Base-by-base conservation (phyloP, 2,113 vertebrate genomes). In the Brachirus orientalis region DNA sequence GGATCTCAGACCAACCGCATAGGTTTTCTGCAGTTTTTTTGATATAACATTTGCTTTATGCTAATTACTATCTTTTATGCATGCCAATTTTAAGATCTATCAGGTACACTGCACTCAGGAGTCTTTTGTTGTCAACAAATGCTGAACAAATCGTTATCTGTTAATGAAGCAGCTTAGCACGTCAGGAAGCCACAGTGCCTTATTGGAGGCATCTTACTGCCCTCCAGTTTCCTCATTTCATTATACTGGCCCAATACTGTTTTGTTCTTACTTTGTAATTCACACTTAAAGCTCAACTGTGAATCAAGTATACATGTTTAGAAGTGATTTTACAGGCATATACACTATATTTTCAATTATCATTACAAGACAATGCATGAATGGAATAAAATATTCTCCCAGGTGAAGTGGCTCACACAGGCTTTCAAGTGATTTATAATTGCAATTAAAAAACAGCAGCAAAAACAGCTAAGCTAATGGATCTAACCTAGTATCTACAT, bases 211-310 rank as follows among this genome's bases (percentile, higher is more conserved):
- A 43, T n/a, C 16, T 6, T 7, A 36, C 11, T 58, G 46, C 38
- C 40, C 16, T 58, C 22, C 16, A 35, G 53, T 59, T 63, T 36
- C 33, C 14, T 10, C 3, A 22, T 57, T 28, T 48, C 63, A 50
- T 54, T 44, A 48, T 4, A 61, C 11, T 37, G 36, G 61, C 37
- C 22, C 10, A 43, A 36, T 14, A 43, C 22, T 48, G 10, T 64
- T 14, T 41, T n/a, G 16, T 13, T 19, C 37, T 17, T 19, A 41
- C n/a, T 46, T 36, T 8, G 10, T 38, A 48, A 62, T 45, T 59
- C 45, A 45, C 2, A 12, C 33, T 47, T 10, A 36, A 47, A 36
- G n/a, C 28, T 51, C 13, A 41, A 41, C 7, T 17, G 20, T 68
- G 37, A 18, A 50, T 41, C 36, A 11, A 45, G 2, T 16, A 20